phyloP scores from a whole-genome alignment of 2,797 vertebrate species.

The Tiaroga cobitis region DNA sequence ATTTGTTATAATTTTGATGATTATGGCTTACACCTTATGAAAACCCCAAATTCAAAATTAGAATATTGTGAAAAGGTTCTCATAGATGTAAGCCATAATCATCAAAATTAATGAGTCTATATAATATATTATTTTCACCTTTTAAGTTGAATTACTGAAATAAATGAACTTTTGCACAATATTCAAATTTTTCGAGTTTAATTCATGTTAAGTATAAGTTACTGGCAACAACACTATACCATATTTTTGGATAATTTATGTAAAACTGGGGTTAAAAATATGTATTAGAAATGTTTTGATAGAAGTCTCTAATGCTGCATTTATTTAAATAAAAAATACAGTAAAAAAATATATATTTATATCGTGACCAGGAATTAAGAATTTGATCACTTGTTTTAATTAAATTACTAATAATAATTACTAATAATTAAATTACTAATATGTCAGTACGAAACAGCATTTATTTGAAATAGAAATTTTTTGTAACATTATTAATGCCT shows the following conservation, averaged over 20 bases:
- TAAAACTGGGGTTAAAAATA: background rate
- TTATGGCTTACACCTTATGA: too few species aligned
- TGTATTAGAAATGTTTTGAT: background rate
- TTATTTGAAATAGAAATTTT: background rate
- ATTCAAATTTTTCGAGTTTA: background rate
- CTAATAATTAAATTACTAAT: too few species aligned
- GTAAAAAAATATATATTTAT: background rate
- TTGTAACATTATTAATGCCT: background rate
- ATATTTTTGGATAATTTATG: background rate
- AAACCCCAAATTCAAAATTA: too few species aligned
- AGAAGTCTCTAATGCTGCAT: background rate
- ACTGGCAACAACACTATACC: background rate
- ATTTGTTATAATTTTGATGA: too few species aligned
- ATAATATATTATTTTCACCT: too few species aligned
- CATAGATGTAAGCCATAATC: too few species aligned
- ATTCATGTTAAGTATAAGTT: background rate
- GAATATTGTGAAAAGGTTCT: too few species aligned
- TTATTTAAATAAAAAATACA: background rate
- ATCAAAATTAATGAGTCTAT: too few species aligned
- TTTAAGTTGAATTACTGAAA: too few species aligned
- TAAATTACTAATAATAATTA: background rate
- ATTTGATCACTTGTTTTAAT: background rate
- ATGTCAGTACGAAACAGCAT: too few species aligned
- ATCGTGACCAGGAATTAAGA: background rate
- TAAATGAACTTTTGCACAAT: too few species aligned